Base-by-base conservation (phyloP, 2,888 invertebrate genomes). In the Pogonocherus hispidulus region DNA sequence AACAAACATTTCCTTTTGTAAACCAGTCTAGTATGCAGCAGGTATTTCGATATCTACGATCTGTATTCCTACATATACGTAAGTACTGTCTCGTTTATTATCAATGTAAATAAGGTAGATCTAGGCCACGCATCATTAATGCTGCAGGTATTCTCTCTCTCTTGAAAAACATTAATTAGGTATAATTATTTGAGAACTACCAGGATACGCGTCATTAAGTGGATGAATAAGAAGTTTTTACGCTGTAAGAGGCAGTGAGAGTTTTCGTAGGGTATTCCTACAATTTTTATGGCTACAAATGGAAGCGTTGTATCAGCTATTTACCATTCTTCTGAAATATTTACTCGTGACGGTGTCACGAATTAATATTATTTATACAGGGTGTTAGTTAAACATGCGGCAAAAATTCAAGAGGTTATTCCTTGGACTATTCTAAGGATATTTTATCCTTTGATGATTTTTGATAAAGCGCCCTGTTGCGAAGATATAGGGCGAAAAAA, bases 11-110 rank as follows among this genome's bases (percentile, higher is more conserved):
- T 51, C 27, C 52, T 35, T 52, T 9, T 16, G n/a, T 1, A 27
- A 9, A 52, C 27, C 16, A 32, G 32, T 32, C 32, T 52, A 32
- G 22, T 57, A 44, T 57, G 16, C 14, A 57, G 9, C 55, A 23
- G 44, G 57, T 44, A 57, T 44, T 57, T 23, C 44, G n/a, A 20
- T 44, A 57, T 57, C 57, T 57, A 22, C 20, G 57, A 57, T 57
- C 57, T 41, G 57, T 44, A 23, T 44, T 52, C 44, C 23, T 44
- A 44, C 23, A 52, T 41, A 23, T 44, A 22, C 16, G 52, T 52
- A 52, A 44, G 56, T 44, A n/a, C 44, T 22, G 57, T 57, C 46
- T 57, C 44, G 22, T 41, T 57, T 44, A 41, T 55, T 41, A 55
- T 55, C 37, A 18, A 57, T 57, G 41, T 41, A 57, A 44, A 44